These are phyloP conservation scores for Melanocharis versteri DNA, from an alignment of 2,113 vertebrate species.

Conservation along the genomic window DNA sequence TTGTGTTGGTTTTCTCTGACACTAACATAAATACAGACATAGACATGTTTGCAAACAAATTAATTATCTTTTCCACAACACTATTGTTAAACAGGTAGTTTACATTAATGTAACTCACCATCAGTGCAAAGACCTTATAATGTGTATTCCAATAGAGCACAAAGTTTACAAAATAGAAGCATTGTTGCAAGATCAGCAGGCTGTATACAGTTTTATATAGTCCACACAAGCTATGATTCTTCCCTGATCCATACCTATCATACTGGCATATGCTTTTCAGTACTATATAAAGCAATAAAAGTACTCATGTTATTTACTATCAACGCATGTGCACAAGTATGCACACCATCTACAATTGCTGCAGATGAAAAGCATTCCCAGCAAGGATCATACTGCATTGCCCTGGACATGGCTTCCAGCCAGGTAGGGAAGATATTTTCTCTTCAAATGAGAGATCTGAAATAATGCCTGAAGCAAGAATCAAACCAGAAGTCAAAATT, in stretches of 20 bases:
- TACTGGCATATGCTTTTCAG: not conserved
- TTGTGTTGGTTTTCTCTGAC: not conserved
- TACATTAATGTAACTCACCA: not conserved
- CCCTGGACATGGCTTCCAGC: not conserved
- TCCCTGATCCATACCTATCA: not conserved
- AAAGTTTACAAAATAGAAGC: not conserved
- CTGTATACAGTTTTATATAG: not conserved
- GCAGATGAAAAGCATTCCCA: not conserved
- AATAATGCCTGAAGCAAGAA: conserved; percentile 10
- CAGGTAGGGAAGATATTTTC: not conserved
- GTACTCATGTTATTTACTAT: not conserved
- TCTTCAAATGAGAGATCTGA: not conserved
- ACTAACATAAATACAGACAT: not conserved
- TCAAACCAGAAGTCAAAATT: conserved; percentile 4
- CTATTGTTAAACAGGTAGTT: not conserved
- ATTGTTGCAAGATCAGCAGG: not conserved
- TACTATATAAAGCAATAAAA: not conserved
- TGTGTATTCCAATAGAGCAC: not conserved
- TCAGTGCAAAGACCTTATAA: not conserved
- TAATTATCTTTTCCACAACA: not conserved
- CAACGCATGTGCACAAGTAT: not conserved
- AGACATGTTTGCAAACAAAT: not conserved
- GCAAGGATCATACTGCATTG: not conserved
- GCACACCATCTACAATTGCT: not conserved
- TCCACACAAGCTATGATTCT: not conserved